These are phyloP conservation scores for Delichon dasypus DNA, from an alignment of 2,797 vertebrate genomes.

Conservation along the genomic window DNA sequence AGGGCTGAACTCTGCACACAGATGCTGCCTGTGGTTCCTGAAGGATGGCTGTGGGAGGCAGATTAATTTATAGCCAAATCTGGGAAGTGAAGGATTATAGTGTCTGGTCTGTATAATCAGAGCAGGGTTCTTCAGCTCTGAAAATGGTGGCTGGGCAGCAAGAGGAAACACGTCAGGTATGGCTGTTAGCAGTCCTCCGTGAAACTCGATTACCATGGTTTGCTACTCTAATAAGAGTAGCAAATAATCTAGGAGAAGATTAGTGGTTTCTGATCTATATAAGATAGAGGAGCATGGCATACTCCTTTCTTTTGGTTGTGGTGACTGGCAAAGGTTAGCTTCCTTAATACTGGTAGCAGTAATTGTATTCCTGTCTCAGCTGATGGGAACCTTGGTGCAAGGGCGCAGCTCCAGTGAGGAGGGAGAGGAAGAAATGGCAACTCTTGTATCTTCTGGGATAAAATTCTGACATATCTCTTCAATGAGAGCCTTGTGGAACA, in stretches of 20 bases:
- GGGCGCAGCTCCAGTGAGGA: background rate
- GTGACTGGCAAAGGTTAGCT: background rate
- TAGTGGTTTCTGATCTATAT: background rate
- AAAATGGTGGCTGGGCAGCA: slow-evolving; percentile 33
- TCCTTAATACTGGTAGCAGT: background rate
- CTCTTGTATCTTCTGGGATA: background rate
- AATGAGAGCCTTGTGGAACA: background rate
- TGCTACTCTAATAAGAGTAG: background rate
- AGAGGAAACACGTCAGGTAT: background rate
- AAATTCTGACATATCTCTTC: background rate
- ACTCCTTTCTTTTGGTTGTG: background rate
- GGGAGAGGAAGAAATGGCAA: background rate
- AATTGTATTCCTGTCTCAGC: background rate
- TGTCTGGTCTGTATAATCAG: background rate
- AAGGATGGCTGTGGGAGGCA: background rate
- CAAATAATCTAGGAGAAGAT: background rate
- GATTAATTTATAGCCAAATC: background rate
- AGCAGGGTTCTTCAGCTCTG: background rate
- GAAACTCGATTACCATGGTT: background rate
- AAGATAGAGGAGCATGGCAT: background rate
- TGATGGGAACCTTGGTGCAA: background rate
- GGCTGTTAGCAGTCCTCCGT: background rate
- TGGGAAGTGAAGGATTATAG: background rate
- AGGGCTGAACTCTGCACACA: background rate
- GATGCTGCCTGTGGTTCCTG: background rate